Percentiles rank a stretch among this genome's conserved stretches.
Conservation (phyloP, 2,797 vertebrate species). For the Discoglossus pictus region DNA sequence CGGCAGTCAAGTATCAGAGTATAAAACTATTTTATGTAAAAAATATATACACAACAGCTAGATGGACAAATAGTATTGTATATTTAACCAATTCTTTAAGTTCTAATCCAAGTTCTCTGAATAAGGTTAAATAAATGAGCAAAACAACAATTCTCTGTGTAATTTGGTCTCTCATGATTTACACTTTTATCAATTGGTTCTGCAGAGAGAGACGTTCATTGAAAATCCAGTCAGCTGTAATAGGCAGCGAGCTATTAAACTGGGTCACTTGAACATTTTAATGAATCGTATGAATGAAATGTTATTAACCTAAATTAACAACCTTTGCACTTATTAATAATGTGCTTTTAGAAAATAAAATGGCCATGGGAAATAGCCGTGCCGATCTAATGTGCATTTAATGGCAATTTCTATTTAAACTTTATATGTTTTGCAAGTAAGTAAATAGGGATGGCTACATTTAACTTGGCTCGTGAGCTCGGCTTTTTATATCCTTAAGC, state of each 20-base stretch:
- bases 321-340: constrained; percentile 28
- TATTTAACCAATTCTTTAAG: constrained; percentile 16
- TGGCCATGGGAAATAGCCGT: constrained; percentile 11
- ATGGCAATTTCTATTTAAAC: constrained; percentile 12
- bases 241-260: constrained; percentile 43
- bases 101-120: constrained; percentile 44
- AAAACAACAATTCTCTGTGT: constrained; percentile 56
- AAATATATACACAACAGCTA: no score
- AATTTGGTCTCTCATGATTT: constrained; percentile 57
- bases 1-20: no score
- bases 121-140: constrained; percentile 57
- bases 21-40: no score
- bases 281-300: constrained; percentile 49
- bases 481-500: neutral
- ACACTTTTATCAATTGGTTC: constrained; percentile 57
- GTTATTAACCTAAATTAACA: constrained; percentile 53
- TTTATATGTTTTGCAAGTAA: constrained; percentile 45
- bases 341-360: constrained; percentile 52
- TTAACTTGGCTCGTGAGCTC: neutral
- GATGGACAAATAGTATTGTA: no score
- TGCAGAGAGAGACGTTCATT: constrained; percentile 54
- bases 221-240: constrained; percentile 57
- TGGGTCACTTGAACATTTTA: constrained; percentile 54
- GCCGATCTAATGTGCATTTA: neutral
- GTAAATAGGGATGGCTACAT: neutral